Conservation (phyloP, 2,797 vertebrate genomes). For the Lutjanus campechanus region DNA sequence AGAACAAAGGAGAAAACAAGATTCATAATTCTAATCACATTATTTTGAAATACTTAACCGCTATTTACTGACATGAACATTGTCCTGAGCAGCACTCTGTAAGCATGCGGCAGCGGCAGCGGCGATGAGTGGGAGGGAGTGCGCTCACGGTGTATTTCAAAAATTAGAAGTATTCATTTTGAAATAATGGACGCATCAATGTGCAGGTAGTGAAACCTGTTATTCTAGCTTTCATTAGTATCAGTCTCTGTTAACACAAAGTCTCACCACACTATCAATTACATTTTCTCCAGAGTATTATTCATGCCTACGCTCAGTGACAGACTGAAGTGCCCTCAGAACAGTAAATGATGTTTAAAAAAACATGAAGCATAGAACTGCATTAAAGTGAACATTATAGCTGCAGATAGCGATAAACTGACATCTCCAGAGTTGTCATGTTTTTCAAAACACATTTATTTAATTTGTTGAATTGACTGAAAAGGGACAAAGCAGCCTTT, state of each 20-base stretch:
- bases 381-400: neutral
- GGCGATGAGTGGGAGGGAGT: conserved; percentile 1
- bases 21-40: neutral
- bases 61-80: neutral
- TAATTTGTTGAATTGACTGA: neutral
- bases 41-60: neutral
- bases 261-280: neutral
- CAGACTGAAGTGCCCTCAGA: neutral
- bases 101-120: neutral
- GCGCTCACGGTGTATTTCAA: neutral
- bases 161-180: conserved; percentile 2
- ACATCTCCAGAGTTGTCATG: neutral
- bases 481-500: neutral
- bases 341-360: neutral
- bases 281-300: conserved; percentile 9
- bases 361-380: neutral
- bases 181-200: conserved; percentile 15
- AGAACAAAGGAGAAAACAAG: conserved; percentile 21
- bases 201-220: conserved; percentile 5
- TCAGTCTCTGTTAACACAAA: neutral
- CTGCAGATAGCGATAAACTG: neutral
- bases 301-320: neutral
- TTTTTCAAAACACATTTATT: neutral
- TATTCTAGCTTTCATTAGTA: neutral
- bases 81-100: neutral